Evolutionary conservation across 2,113 vertebrate genomes (phyloP), one percentile per base, ranked within the genome.

Genomic region (Corythornis vintsioides): DNA sequence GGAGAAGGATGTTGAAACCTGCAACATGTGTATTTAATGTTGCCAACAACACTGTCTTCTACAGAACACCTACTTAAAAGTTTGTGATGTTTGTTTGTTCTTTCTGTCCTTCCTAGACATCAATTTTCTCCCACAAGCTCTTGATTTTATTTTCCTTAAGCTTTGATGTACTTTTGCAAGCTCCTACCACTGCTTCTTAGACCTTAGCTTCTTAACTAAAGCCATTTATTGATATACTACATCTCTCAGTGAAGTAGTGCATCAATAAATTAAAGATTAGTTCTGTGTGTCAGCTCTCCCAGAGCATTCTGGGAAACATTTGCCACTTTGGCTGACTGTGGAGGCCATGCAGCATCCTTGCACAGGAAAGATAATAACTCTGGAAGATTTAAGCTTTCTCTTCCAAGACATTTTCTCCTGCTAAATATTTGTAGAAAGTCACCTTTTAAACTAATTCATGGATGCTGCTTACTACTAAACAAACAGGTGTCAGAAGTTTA

Each of bases 201-300:
- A 96, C 97, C 94, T 92, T 71, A 95, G 73, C 92, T 97, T 96
- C 96, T 96, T 97, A 96, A 96, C 96, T 94, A 92, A 97, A 96
- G 94, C 87, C 91, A 64, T 96, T 93, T 97, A 97, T 97, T 97
- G 97, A 97, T 97, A 96, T 85, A 74, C 88, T 79, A 65, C 83
- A 75, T 96, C 92, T 96, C 92, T 74, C 94, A 96, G 94, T 80
- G 95, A 97, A 95, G 95, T 92, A 94, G 88, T 73, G 77, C 88
- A 91, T 97, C 97, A 94, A 97, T 97, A 97, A 95, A 97, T 95
- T 97, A 97, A 97, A 98, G 97, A 97, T 97, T 89, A 96, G 96
- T 96, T 96, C 93, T 83, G 88, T 42, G 47, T 96, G 93, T 95
- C 96, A 95, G 95, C 82, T 94, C 86, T 96, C 65, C 71, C 74